Evolutionary conservation across 2,113 vertebrate species (phyloP), one percentile per base, ranked within the genome.

Genomic region (Rafetus swinhoei): DNA sequence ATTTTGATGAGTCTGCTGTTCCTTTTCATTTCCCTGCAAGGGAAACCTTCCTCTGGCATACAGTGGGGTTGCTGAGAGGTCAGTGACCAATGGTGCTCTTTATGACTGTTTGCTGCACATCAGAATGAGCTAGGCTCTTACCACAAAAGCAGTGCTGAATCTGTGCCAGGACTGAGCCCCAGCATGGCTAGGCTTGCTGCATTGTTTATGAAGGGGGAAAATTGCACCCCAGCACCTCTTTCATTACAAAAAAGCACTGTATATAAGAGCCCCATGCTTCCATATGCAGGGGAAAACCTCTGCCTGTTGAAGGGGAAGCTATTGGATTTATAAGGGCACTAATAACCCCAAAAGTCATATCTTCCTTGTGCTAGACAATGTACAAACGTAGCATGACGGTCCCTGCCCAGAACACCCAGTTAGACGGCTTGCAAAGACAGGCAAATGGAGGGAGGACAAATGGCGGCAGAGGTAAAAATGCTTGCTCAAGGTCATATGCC

Each of bases 1-100:
- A 0, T 5, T 3, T 35, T n/a, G 0, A 0, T 1, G 0, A 81
- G 19, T 39, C 72, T 0, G 0, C 18, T 3, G 1, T 21, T 81
- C 39, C 12, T 5, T 10, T n/a, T 79, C 57, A 39, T 54, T 50
- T 0, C 0, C 50, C 69, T 35, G n/a, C 1, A 1, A 57, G 50
- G 72, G 57, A 90, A 79, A 56, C 32, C 2, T 0, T 10, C 32
- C 7, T 0, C 8, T 0, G 53, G 53, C 53, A 54, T 65, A 29
- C 16, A 32, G 29, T 65, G 18, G 13, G 4, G 6, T 65, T 18
- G 32, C 18, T 35, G 53, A 0, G 29, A 29, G 52, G 45, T 76
- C 15, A 50, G 3, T 0, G 1, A 1, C 2, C 16, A 0, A 0
- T 7, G 35, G 14, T 25, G 1, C 0, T 1, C 6, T 65, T 29